Percentiles rank a stretch among this genome's conserved stretches.
Conservation (phyloP, 1,140 invertebrate species). For the Drosophila gunungcola region DNA sequence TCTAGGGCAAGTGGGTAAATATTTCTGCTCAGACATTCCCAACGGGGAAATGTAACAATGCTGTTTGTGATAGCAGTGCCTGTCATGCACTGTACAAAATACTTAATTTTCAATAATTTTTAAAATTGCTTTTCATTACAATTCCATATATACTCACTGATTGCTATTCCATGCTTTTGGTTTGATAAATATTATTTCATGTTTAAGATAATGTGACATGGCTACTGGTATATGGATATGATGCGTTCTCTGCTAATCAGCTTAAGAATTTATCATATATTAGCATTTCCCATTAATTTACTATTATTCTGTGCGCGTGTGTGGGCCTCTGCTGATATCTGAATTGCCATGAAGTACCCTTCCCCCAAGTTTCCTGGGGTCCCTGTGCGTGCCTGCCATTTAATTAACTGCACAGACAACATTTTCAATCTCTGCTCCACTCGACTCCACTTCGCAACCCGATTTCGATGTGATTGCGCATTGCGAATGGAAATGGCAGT, state of each 20-base stretch:
- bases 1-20: conserved; percentile 7
- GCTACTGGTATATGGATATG: conserved; percentile 13
- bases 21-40: neutral
- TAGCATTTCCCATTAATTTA: conserved; percentile 48
- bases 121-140: no score
- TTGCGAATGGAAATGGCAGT: conserved; percentile 35
- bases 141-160: no score
- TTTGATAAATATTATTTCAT: neutral
- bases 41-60: conserved; percentile 1
- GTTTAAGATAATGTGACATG: conserved; percentile 5
- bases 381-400: conserved; percentile 64
- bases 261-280: conserved; percentile 50
- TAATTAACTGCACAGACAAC: conserved; percentile 69
- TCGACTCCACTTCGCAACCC: conserved; percentile 9
- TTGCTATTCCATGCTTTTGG: no score
- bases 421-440: conserved; percentile 48
- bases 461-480: conserved; percentile 13
- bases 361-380: conserved; percentile 1
- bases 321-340: conserved; percentile 15
- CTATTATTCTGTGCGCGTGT: conserved; percentile 28
- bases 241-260: conserved; percentile 49
- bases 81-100: neutral
- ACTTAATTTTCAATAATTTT: neutral
- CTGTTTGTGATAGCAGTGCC: neutral
- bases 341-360: conserved; percentile 24